Evolutionary conservation across 2,888 invertebrate genomes (phyloP), one percentile per base, ranked within the genome.

Genomic region (Nephrocerus scutellatus): DNA sequence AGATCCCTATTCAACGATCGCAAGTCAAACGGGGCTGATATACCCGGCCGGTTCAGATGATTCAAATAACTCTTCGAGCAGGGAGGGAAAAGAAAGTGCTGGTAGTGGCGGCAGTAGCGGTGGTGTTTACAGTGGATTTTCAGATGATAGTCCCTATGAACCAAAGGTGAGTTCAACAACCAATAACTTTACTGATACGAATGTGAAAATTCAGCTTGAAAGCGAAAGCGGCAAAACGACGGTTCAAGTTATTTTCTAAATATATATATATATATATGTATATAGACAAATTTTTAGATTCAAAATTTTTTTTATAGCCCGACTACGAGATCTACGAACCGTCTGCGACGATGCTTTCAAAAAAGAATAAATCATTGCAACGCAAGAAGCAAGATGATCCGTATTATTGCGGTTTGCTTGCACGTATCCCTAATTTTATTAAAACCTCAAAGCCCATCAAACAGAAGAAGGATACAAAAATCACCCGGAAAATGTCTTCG

Each of bases 351-450:
- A 55, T 57, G n/a, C 42, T 56, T 26, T 50, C 50, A 29, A 52
- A 51, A 41, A 46, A 44, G 16, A 36, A 40, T 18, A 46, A 52
- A 26, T 47, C 47, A 5, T 49, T 51, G 30, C 56, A 62, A 39
- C 62, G 66, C 15, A 65, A 66, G 32, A 65, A 68, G 37, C 66
- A 68, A 74, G 80, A 80, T 58, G 80, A 81, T 57, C 80, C 80
- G 9, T 81, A 81, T 60, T 81, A 81, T 55, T 80, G 80, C 53
- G 81, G 81, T 24, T 70, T 81, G 36, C 66, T 78, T 50, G 81
- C 81, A 23, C 73, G 80, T 43, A 79, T 80, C 43, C 80, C 80
- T 32, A 80, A 80, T 60, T 81, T 81, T 54, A 79, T 76, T 25
- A 79, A 79, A 59, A 71, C 73, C 56, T 68, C 71, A 8, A 33